Percentiles rank a stretch among this genome's conserved stretches.
These are phyloP conservation scores for Lepus europaeus DNA, from an alignment of 2,113 vertebrate genomes.

Conservation along the genomic window DNA sequence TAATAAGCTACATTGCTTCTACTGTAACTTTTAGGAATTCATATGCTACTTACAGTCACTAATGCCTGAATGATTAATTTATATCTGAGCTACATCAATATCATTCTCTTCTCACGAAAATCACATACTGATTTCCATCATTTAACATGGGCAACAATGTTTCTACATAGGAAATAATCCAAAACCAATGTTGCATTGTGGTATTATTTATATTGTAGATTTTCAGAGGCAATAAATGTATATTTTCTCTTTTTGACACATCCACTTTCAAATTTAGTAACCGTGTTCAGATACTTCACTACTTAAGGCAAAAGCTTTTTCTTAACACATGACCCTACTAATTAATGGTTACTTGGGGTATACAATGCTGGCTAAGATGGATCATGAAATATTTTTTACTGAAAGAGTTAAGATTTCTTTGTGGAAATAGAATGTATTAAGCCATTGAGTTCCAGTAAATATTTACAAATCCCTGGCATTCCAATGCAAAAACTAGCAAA, in stretches of 20 bases:
- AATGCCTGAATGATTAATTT: constrained; percentile 73
- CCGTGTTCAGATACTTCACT: constrained; percentile 56
- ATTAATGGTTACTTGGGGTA: constrained; percentile 68
- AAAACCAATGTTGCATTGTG: constrained; percentile 72
- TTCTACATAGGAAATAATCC: constrained; percentile 72
- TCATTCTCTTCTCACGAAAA: constrained; percentile 65
- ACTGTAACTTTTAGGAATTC: constrained; percentile 81
- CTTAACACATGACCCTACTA: constrained; percentile 68
- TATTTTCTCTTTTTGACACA: constrained; percentile 76
- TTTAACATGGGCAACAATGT: constrained; percentile 63
- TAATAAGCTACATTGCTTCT: constrained; percentile 73
- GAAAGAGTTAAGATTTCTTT: constrained; percentile 43
- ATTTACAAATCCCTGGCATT: constrained; percentile 17
- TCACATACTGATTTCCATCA: constrained; percentile 44
- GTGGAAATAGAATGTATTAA: constrained; percentile 1
- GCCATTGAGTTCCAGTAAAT: neutral
- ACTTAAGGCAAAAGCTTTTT: constrained; percentile 65
- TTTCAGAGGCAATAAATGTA: constrained; percentile 73
- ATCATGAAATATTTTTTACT: constrained; percentile 43
- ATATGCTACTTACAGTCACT: constrained; percentile 75
- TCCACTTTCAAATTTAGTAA: constrained; percentile 70
- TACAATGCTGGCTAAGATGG: neutral
- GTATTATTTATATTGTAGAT: constrained; percentile 78
- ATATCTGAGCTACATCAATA: constrained; percentile 43
- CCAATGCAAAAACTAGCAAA: neutral